Percentiles rank a stretch among this genome's conserved stretches.
phyloP scores from a whole-genome alignment of 2,888 invertebrate species.

The Cyaniris semiargus region DNA sequence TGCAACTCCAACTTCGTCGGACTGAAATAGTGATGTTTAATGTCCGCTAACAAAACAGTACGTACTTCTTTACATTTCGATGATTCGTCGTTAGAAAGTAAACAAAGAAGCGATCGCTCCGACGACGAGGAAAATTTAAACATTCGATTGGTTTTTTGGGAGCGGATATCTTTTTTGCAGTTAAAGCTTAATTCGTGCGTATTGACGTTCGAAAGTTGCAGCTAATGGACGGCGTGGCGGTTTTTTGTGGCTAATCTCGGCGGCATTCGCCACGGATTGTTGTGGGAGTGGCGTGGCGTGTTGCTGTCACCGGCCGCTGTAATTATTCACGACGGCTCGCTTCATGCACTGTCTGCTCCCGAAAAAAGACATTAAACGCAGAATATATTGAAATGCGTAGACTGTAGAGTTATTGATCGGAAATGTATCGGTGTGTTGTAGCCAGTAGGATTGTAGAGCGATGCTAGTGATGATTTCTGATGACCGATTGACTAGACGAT shows the following conservation, averaged over 20 bases:
- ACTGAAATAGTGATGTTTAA: slow-evolving; percentile 15
- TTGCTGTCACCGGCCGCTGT: slow-evolving; percentile 68
- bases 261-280: slow-evolving; percentile 70
- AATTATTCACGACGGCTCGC: slow-evolving; percentile 73
- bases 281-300: slow-evolving; percentile 60
- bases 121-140: neutral
- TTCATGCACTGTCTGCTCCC: slow-evolving; percentile 54
- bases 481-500: neutral
- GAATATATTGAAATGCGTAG: slow-evolving; percentile 18
- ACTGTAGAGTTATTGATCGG: neutral
- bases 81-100: neutral
- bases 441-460: neutral
- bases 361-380: slow-evolving; percentile 51
- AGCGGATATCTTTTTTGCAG: slow-evolving; percentile 45
- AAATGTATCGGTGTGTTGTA: neutral
- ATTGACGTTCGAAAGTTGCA: slow-evolving; percentile 73
- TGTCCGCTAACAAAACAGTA: neutral
- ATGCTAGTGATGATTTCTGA: neutral
- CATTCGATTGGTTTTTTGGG: slow-evolving; percentile 18
- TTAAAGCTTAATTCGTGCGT: slow-evolving; percentile 74
- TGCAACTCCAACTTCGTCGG: slow-evolving; percentile 16
- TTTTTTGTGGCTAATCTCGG: slow-evolving; percentile 75
- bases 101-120: neutral
- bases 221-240: slow-evolving; percentile 70
- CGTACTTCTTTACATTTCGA: neutral